Base-by-base conservation (phyloP, 1,140 invertebrate genomes). In the Drosophila chauvacae region DNA sequence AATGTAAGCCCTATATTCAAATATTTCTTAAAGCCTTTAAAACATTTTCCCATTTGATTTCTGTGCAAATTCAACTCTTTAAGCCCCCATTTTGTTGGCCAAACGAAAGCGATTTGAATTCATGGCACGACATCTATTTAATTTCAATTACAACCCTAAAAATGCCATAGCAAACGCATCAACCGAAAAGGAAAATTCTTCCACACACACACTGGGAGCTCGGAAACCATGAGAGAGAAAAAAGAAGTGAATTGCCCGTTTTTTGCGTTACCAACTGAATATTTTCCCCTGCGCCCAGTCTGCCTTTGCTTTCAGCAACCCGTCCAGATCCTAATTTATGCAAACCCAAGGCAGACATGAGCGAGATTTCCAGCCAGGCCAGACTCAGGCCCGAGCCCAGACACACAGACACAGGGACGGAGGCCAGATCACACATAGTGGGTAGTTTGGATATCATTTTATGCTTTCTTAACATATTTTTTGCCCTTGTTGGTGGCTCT, bases 381-480 rank as follows among this genome's bases (percentile, higher is more conserved):
- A 69, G 47, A 48, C 48, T 23, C 44, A 39, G 53, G 4, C 23
- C 23, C 62, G 10, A 35, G 33, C 33, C 35, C 35, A 37, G 35
- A 37, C 35, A 37, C 35, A 13, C 11, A 51, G 55, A 44, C 47
- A n/a, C 60, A 37, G 39, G 23, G 35, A 39, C 69, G 56, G 47
- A 48, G 51, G 57, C 60, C 59, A 44, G 51, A 55, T 44, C 64
- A 56, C 53, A 56, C 53, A 57, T 63, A 63, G 75, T 78, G 65
- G 76, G 76, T 78, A 78, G 75, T 78, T 78, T 72, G 84, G 83
- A 84, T 87, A 90, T 88, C 80, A 84, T 81, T 88, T 88, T 90
- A 90, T 88, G 84, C 81, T 90, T 88, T 88, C 85, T 88, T 88
- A 88, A 81, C 85, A 88, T 88, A 88, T 88, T 88, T 87, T 85